Base-by-base conservation (phyloP, 2,113 vertebrate genomes). In the Nycticryphes semicollaris region DNA sequence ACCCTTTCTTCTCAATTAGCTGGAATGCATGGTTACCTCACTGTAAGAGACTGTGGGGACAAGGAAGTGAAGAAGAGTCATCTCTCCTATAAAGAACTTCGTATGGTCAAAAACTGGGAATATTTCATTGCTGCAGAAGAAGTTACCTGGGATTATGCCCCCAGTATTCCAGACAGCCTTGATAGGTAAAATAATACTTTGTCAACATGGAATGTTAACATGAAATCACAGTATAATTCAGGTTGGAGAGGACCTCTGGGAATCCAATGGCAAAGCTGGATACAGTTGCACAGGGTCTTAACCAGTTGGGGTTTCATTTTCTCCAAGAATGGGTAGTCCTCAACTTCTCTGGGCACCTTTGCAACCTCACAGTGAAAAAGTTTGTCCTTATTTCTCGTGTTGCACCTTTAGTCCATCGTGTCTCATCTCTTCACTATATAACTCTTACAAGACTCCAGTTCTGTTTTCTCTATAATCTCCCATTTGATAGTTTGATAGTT, bases 41-140 rank as follows among this genome's bases (percentile, higher is more conserved):
- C 98, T 15, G 84, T 99, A 76, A 94, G 96, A 92, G 95, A 90
- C 66, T 99, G 99, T 85, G 96, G 97, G 7, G 97, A 96, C 62
- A 98, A 98, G 90, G 50, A 92, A 14, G 83, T 97, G 9, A 98
- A 95, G 23, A 59, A 13, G 18, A 98, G 86, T 66, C 98, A 9
- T 53, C 87, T 99, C 56, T 98, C 98, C 23, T 91, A 85, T 6
- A 93, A 83, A 23, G 96, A 99, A 93, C 96, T 31, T 43, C 97
- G 84, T 24, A 81, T 98, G 43, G 98, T 99, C 69, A 98, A 96
- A 78, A 97, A 83, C 62, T 99, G 99, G 99, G 98, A 95, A 3
- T 99, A 99, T 93, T 99, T 98, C 95, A 99, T 99, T 30, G 99
- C 99, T 73, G 99, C 99, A 24, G 99, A 99, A 94, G 99, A 99